Evolutionary conservation across 2,113 vertebrate species (phyloP).

Genomic region (Pithys albifrons): DNA sequence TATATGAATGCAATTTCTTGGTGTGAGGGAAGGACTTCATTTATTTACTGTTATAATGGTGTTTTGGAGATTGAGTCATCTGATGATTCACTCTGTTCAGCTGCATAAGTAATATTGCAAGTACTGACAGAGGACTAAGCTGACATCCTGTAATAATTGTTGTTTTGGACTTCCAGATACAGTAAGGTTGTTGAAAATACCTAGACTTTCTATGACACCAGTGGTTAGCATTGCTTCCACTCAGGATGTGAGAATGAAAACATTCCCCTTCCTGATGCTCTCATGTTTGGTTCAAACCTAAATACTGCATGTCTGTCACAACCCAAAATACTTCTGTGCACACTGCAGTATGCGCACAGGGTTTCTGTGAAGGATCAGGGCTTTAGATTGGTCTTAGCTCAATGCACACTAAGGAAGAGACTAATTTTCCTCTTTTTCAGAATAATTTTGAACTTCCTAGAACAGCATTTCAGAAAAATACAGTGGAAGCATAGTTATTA

Average conservation of each 20-base stretch:
- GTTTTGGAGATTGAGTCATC: constrained; percentile 56
- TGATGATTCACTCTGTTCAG: constrained; percentile 54
- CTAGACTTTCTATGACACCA: background rate
- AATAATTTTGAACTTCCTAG: background rate
- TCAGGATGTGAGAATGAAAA: background rate
- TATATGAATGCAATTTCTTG: background rate
- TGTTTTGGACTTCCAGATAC: background rate
- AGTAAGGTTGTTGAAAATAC: background rate
- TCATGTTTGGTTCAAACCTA: background rate
- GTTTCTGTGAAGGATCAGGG: background rate
- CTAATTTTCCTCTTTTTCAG: background rate
- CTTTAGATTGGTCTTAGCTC: background rate
- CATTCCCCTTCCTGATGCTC: background rate
- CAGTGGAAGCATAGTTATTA: background rate
- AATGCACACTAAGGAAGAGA: background rate
- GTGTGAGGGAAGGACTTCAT: constrained; percentile 27
- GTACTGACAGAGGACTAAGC: background rate
- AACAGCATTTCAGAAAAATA: background rate
- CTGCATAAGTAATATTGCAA: constrained; percentile 22
- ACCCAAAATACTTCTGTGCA: accelerated
- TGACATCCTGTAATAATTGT: background rate
- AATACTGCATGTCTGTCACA: background rate
- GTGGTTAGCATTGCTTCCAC: background rate
- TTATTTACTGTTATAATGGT: constrained; percentile 38
- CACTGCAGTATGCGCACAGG: too few relatives aligned